phyloP scores from a whole-genome alignment of 2,888 invertebrate species.

The Parnassius orleans region DNA sequence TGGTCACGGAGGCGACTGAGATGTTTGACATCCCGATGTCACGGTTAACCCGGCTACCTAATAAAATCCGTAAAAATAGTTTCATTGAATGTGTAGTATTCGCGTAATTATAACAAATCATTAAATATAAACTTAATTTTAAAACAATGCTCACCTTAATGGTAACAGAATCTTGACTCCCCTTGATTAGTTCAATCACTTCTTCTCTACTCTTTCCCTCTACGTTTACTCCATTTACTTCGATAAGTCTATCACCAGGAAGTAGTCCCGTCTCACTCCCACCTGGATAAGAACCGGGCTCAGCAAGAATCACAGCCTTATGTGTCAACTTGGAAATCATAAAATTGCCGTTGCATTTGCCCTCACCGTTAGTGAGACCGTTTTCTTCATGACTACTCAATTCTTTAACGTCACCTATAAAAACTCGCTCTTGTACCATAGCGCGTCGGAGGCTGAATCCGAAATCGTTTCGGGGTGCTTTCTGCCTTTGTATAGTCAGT shows the following conservation, averaged over 20 bases:
- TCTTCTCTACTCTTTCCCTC: slow-evolving; percentile 93
- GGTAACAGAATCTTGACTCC: slow-evolving; percentile 89
- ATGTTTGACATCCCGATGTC: too few species aligned
- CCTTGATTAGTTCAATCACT: slow-evolving; percentile 95
- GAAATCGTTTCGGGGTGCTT: slow-evolving; percentile 93
- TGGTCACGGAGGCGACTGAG: too few species aligned
- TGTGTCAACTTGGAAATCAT: slow-evolving; percentile 76
- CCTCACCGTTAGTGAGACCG: slow-evolving; percentile 60
- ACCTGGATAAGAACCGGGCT: slow-evolving; percentile 90
- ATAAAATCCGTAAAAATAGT: too few species aligned
- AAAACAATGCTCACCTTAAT: slow-evolving; percentile 85
- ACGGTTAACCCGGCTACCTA: too few species aligned
- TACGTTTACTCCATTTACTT: slow-evolving; percentile 93
- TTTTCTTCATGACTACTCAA: slow-evolving; percentile 60
- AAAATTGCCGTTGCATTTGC: slow-evolving; percentile 58
- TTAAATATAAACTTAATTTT: not conserved
- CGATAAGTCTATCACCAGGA: slow-evolving; percentile 96
- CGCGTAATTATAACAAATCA: too few species aligned
- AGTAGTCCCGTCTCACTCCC: slow-evolving; percentile 91
- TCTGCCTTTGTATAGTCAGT: slow-evolving; percentile 88
- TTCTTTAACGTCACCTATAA: slow-evolving; percentile 59
- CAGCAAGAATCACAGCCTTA: slow-evolving; percentile 92
- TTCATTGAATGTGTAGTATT: too few species aligned
- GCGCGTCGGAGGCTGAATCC: slow-evolving; percentile 96
- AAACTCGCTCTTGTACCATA: slow-evolving; percentile 87